phyloP scores from a whole-genome alignment of 1,140 invertebrate species.

The Eubasilissa regina region DNA sequence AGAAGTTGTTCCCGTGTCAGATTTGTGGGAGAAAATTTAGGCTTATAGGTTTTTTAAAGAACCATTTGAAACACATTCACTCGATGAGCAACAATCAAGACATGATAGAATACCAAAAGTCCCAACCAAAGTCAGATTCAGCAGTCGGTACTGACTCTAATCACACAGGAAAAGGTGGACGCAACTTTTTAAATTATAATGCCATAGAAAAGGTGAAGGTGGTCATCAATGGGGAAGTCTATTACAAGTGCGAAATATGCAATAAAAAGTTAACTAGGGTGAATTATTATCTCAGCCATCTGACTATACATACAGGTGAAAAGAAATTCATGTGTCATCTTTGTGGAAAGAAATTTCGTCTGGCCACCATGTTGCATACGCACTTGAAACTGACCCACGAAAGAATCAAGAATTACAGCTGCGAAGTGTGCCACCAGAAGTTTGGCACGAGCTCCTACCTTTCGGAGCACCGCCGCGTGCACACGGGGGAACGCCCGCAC shows the following conservation, averaged over 20 bases:
- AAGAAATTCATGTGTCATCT: conserved; percentile 81
- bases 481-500: conserved; percentile 78
- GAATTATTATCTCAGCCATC: conserved; percentile 76
- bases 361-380: conserved; percentile 74
- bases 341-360: conserved; percentile 82
- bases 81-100: conserved; percentile 48
- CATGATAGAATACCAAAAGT: conserved; percentile 39
- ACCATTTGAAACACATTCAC: conserved; percentile 60
- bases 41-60: conserved; percentile 56
- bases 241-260: conserved; percentile 75
- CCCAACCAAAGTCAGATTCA: not conserved
- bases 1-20: conserved; percentile 58
- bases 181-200: conserved; percentile 64
- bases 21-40: conserved; percentile 59
- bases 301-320: conserved; percentile 81
- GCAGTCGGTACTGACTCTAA: too few species aligned
- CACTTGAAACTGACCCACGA: conserved; percentile 79
- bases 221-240: conserved; percentile 68
- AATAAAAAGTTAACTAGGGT: conserved; percentile 75
- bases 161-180: conserved; percentile 53
- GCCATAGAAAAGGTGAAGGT: conserved; percentile 67
- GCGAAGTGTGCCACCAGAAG: conserved; percentile 71
- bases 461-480: conserved; percentile 77
- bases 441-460: conserved; percentile 74
- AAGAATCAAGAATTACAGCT: conserved; percentile 73